phyloP scores from a whole-genome alignment of 1,140 invertebrate species.

The Dreissena rostriformis region DNA sequence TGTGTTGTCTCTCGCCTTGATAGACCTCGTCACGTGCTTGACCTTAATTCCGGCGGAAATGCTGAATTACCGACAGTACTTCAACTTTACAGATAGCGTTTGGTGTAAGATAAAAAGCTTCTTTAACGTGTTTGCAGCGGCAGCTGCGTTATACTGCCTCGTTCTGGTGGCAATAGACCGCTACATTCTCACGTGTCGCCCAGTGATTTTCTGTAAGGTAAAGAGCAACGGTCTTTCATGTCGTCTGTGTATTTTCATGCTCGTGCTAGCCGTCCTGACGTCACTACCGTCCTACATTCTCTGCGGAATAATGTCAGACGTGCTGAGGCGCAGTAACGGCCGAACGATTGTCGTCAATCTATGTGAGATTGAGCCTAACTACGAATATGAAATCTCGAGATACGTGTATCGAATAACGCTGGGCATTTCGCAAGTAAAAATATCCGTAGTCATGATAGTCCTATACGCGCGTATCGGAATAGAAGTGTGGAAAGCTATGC shows the following conservation, averaged over 20 bases:
- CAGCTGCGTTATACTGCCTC: constrained; percentile 35
- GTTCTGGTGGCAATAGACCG: constrained; percentile 26
- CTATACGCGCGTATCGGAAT: constrained; percentile 33
- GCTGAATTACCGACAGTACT: constrained; percentile 28
- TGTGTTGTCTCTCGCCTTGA: constrained; percentile 29
- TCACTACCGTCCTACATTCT: constrained; percentile 26
- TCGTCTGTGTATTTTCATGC: constrained; percentile 25
- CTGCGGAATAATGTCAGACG: constrained; percentile 15
- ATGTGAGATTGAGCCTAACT: constrained; percentile 24
- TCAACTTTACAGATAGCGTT: constrained; percentile 26
- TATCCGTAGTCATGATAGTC: constrained; percentile 21
- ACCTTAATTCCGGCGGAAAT: constrained; percentile 48
- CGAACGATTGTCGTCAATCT: constrained; percentile 13
- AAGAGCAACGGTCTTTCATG: constrained; percentile 1
- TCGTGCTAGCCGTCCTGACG: constrained; percentile 31
- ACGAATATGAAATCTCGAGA: background rate
- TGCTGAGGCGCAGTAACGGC: too few species aligned
- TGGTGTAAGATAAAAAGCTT: constrained; percentile 49
- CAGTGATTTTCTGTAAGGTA: constrained; percentile 8
- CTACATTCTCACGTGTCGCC: constrained; percentile 38
- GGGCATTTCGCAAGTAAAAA: background rate
- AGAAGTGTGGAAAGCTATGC: constrained; percentile 23
- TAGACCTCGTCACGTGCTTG: constrained; percentile 45
- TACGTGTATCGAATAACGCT: constrained; percentile 36
- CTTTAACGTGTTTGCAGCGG: constrained; percentile 47